These are phyloP conservation scores for Scolopax rusticola DNA, from an alignment of 2,797 vertebrate species.

Conservation along the genomic window DNA sequence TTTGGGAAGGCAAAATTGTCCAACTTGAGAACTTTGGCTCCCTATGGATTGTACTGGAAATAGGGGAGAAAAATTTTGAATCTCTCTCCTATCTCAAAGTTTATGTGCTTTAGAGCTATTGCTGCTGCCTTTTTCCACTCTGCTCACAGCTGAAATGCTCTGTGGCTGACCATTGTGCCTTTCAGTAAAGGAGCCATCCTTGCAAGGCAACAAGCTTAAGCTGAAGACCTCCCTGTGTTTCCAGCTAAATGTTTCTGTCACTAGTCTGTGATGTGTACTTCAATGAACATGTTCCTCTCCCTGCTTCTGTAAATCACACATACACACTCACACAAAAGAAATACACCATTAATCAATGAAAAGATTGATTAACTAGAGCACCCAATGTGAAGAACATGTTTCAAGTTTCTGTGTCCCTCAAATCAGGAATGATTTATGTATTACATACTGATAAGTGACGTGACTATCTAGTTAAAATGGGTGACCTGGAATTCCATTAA, in stretches of 20 bases:
- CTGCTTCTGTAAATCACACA: neutral
- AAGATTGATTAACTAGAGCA: neutral
- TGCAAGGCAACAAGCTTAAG: neutral
- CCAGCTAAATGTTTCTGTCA: neutral
- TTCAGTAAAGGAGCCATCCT: neutral
- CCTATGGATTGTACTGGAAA: neutral
- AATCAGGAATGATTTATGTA: neutral
- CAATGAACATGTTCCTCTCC: neutral
- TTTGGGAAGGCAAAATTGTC: neutral
- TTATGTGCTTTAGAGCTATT: neutral
- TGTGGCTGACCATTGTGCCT: neutral
- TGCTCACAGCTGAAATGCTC: neutral
- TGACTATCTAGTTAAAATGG: neutral
- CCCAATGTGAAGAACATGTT: neutral
- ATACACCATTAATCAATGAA: rapidly evolving
- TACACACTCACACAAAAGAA: neutral
- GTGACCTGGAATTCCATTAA: neutral
- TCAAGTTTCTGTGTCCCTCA: neutral
- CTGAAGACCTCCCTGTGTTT: neutral
- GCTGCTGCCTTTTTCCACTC: neutral
- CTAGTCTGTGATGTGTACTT: neutral
- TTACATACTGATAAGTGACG: neutral
- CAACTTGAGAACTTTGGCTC: neutral
- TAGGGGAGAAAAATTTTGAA: neutral
- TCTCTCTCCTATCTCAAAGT: neutral